Evolutionary conservation across 2,797 vertebrate genomes (phyloP).

Genomic region (Labroides dimidiatus): DNA sequence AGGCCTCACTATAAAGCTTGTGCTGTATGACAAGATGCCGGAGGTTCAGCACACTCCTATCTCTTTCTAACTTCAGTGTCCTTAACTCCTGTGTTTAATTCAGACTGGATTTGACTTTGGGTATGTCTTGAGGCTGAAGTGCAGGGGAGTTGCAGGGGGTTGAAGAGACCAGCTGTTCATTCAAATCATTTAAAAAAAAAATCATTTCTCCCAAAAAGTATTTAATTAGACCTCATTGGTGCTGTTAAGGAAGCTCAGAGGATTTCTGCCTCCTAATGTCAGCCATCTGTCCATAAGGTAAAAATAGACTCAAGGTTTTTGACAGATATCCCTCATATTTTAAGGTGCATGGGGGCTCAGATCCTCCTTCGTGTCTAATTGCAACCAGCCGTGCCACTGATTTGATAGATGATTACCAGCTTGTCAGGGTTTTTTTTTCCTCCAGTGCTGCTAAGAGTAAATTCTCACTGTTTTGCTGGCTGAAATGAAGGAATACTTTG

Average conservation of each 20-base stretch:
- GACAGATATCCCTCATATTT: background rate
- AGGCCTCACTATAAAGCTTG: background rate
- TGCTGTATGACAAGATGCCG: background rate
- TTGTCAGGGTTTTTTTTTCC: too few species aligned
- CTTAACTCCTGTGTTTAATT: background rate
- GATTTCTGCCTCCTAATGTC: slow-evolving; percentile 63
- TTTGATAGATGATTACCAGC: background rate
- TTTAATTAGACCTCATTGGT: slow-evolving; percentile 69
- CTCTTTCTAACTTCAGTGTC: background rate
- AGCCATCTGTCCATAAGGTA: slow-evolving; percentile 69
- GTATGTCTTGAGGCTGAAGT: slow-evolving; percentile 35
- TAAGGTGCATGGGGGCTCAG: background rate
- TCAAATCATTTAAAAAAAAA: slow-evolving; percentile 61
- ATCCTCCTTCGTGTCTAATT: background rate
- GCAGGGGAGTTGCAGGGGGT: slow-evolving; percentile 29
- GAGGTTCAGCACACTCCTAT: background rate
- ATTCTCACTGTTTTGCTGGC: background rate
- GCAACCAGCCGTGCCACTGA: background rate
- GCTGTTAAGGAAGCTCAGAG: slow-evolving; percentile 47
- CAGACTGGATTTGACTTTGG: background rate
- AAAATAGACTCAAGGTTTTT: slow-evolving; percentile 31
- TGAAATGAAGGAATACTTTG: background rate
- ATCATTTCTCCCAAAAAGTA: slow-evolving; percentile 23
- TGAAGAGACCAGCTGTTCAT: slow-evolving; percentile 61
- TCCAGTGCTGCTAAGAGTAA: background rate